A percentile compares a stretch with the other conserved stretches of the same genome.
Conservation (phyloP, 2,113 vertebrate species). For the Chitala chitala region DNA sequence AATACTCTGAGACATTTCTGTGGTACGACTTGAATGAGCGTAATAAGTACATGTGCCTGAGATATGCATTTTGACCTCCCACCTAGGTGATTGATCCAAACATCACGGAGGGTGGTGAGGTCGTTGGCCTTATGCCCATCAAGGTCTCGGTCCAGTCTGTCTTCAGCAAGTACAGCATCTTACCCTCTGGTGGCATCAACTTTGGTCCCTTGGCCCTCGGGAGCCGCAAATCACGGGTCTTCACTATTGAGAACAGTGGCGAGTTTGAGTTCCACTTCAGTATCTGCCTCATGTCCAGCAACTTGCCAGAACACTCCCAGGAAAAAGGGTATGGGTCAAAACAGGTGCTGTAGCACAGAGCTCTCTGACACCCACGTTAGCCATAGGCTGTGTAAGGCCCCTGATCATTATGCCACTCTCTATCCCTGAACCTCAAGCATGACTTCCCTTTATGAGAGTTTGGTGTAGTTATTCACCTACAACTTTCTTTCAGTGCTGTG, state of each 20-base stretch:
- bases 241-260: constrained; percentile 77
- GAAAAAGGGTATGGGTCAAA: constrained; percentile 55
- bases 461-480: background rate
- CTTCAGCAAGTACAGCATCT: constrained; percentile 74
- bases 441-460: background rate
- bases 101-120: constrained; percentile 52
- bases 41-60: background rate
- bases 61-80: background rate
- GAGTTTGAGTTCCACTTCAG: constrained; percentile 59
- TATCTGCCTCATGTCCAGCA: constrained; percentile 50
- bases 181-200: constrained; percentile 65
- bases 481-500: background rate
- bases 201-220: constrained; percentile 70
- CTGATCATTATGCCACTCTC: background rate
- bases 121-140: constrained; percentile 63
- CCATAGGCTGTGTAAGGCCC: background rate
- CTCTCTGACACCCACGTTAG: background rate
- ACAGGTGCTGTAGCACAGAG: background rate
- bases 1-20: too few relatives aligned
- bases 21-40: too few relatives aligned
- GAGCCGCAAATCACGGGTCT: constrained; percentile 54
- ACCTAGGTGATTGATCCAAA: constrained; percentile 78
- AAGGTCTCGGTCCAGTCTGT: constrained; percentile 62
- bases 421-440: background rate
- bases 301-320: constrained; percentile 17